phyloP scores from a whole-genome alignment of 1,140 invertebrate genomes.

The Drosophila punjabiensis region DNA sequence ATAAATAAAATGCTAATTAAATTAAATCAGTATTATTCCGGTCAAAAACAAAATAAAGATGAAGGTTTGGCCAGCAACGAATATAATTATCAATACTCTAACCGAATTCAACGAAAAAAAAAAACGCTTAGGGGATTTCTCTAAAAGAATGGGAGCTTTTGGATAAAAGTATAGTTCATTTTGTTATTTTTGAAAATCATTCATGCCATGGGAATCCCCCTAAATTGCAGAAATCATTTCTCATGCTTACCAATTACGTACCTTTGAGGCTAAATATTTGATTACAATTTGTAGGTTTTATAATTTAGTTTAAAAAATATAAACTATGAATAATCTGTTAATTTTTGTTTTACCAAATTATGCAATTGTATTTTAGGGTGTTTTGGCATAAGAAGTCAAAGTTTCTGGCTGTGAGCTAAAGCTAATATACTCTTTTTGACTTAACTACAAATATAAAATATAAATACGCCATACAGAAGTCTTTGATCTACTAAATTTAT shows the following conservation, averaged over 20 bases:
- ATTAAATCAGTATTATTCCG: conserved; percentile 34
- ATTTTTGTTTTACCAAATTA: background rate
- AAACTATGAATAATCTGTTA: too few relatives aligned
- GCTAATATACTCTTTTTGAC: background rate
- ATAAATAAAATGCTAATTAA: conserved; percentile 70
- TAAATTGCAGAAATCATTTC: background rate
- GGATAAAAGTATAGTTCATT: background rate
- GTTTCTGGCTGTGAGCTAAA: background rate
- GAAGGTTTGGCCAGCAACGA: background rate
- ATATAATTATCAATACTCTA: conserved; percentile 35
- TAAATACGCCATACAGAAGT: conserved; percentile 22
- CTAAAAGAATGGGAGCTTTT: background rate
- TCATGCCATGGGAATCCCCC: background rate
- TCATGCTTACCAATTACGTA: background rate
- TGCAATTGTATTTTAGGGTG: background rate
- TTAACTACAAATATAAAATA: background rate
- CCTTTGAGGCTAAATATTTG: background rate
- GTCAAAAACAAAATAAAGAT: background rate
- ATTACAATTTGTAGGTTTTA: background rate
- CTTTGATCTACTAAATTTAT: conserved; percentile 42
- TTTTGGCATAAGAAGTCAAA: background rate
- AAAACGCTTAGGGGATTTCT: background rate
- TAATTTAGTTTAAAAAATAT: background rate
- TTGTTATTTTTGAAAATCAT: background rate
- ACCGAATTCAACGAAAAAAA: background rate